Percentiles rank a stretch among this genome's conserved stretches.
Evolutionary conservation across 2,113 vertebrate genomes (phyloP).

Genomic region (Gallinago media): DNA sequence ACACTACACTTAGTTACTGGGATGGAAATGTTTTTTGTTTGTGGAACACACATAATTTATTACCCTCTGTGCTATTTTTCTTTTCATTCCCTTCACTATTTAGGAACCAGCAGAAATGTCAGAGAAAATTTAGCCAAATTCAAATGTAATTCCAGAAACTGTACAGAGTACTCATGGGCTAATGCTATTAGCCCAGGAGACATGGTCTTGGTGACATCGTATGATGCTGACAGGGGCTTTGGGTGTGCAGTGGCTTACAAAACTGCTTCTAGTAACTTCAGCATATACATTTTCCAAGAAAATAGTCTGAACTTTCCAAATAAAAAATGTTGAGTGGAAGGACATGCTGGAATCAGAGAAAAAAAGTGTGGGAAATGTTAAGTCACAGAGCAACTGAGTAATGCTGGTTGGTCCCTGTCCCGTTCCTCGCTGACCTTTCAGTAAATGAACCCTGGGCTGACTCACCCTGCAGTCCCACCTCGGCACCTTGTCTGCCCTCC

Average conservation of each 20-base stretch:
- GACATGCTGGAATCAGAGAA: neutral
- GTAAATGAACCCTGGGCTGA: conserved; percentile 9
- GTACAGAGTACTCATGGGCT: neutral
- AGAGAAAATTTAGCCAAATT: neutral
- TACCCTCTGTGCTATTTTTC: neutral
- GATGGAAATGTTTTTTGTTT: neutral
- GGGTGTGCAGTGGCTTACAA: neutral
- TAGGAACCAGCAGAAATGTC: neutral
- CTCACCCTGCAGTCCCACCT: conserved; percentile 27
- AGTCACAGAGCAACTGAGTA: conserved; percentile 58
- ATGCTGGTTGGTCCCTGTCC: conserved; percentile 35
- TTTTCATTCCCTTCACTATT: neutral
- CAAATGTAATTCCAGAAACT: neutral
- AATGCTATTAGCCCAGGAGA: neutral
- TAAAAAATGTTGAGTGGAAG: conserved; percentile 37
- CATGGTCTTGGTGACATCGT: neutral
- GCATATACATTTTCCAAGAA: conserved; percentile 45
- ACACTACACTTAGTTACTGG: neutral
- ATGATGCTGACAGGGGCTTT: neutral
- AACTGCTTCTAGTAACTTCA: conserved; percentile 14
- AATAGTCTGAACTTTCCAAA: conserved; percentile 37
- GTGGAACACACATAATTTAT: neutral
- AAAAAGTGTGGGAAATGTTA: conserved; percentile 55
- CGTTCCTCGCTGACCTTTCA: conserved; percentile 39
- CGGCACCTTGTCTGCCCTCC: neutral